A percentile compares a stretch with the other conserved stretches of the same genome.
Conservation (phyloP, 2,113 vertebrate species). For the Fulica atra region DNA sequence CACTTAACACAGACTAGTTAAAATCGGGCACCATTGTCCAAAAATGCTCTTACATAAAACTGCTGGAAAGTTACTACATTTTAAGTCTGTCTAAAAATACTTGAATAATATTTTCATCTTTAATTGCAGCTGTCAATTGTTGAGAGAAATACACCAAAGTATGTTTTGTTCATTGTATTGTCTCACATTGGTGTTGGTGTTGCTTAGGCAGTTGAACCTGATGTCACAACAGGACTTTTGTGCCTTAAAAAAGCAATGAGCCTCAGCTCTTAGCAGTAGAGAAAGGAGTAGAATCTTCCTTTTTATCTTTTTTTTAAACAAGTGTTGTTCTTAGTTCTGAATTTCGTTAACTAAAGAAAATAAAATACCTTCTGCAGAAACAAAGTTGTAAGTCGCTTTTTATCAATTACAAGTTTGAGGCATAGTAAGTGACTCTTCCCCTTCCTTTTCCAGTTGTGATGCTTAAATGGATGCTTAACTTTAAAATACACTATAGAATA, state of each 20-base stretch:
- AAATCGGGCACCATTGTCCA: neutral
- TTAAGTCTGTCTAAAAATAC: neutral
- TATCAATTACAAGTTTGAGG: neutral
- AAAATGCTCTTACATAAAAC: neutral
- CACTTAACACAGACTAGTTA: neutral
- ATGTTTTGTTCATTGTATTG: neutral
- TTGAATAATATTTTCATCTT: neutral
- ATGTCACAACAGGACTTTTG: neutral
- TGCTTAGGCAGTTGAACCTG: neutral
- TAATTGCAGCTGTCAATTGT: neutral
- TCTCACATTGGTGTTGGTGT: neutral
- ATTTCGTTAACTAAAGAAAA: neutral
- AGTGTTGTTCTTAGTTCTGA: neutral
- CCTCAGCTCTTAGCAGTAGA: neutral
- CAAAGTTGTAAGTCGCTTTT: neutral
- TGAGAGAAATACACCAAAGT: neutral
- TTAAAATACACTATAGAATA: rapidly evolving
- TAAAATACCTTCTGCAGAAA: neutral
- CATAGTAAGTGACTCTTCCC: neutral
- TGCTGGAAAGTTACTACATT: neutral
- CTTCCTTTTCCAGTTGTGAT: neutral
- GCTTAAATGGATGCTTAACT: neutral
- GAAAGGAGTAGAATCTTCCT: neutral
- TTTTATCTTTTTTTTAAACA: neutral
- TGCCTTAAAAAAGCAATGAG: neutral